Conservation (phyloP, 2,888 invertebrate genomes). For the Melieria omissa region DNA sequence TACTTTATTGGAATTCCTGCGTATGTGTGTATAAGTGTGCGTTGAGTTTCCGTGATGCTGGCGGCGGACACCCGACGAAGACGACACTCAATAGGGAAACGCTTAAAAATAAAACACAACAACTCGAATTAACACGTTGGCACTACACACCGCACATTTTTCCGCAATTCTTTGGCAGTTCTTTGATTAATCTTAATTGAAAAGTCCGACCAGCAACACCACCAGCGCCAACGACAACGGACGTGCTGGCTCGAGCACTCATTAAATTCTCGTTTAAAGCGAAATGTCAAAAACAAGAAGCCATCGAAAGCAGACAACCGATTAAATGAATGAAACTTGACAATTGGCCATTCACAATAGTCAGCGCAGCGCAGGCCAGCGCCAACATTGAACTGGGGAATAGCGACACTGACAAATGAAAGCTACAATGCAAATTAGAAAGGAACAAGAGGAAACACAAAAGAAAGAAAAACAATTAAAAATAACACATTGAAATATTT, state of each 20-base stretch:
- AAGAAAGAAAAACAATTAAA: constrained; percentile 9
- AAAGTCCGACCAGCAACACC: no score
- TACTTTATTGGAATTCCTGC: not conserved
- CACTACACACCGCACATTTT: not conserved
- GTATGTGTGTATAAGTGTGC: constrained; percentile 34
- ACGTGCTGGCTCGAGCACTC: constrained; percentile 17
- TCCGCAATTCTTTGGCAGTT: no score
- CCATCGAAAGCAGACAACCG: not conserved
- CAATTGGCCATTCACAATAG: constrained; percentile 16
- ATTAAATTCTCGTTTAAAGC: constrained; percentile 13
- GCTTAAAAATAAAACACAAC: constrained; percentile 18
- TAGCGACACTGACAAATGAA: not conserved
- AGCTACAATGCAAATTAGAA: not conserved
- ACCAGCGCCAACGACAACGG: constrained; percentile 8
- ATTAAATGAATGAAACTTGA: constrained; percentile 13
- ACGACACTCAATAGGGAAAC: constrained; percentile 19
- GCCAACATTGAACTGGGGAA: not conserved
- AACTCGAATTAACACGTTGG: not conserved
- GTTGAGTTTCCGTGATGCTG: constrained; percentile 16
- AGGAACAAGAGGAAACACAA: not conserved
- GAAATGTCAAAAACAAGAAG: constrained; percentile 26
- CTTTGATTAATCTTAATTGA: not conserved
- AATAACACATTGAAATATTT: no score
- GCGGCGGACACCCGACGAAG: constrained; percentile 6
- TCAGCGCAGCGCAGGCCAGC: not conserved